phyloP scores from a whole-genome alignment of 2,888 invertebrate species.

The Spialia ferax region DNA sequence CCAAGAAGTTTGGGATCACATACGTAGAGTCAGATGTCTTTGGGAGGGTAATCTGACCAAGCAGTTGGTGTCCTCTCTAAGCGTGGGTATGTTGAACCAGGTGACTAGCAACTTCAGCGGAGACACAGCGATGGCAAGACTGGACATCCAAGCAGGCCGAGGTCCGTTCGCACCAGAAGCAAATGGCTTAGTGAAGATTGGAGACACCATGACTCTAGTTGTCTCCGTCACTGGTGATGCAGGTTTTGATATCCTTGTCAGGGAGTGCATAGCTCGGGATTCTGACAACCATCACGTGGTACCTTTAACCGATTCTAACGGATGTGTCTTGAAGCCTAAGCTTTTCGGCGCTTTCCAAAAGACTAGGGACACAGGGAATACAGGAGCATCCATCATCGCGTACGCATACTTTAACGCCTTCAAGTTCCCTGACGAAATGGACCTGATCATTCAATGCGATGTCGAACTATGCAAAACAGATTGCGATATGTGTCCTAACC shows the following conservation, averaged over 20 bases:
- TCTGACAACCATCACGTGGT: conserved; percentile 89
- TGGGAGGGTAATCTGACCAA: conserved; percentile 94
- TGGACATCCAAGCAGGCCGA: conserved; percentile 92
- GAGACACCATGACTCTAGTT: conserved; percentile 93
- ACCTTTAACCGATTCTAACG: conserved; percentile 90
- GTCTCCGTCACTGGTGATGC: conserved; percentile 93
- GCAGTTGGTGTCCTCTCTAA: conserved; percentile 90
- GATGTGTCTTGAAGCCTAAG: conserved; percentile 93
- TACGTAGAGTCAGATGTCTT: conserved; percentile 91
- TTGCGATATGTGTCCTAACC: conserved; percentile 91
- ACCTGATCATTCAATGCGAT: conserved; percentile 93
- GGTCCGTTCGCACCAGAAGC: conserved; percentile 93
- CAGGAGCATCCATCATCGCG: conserved; percentile 91
- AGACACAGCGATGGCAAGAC: conserved; percentile 92
- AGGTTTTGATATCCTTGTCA: conserved; percentile 92
- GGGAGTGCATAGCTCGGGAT: conserved; percentile 92
- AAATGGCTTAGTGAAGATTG: conserved; percentile 92
- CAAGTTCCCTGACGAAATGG: conserved; percentile 95
- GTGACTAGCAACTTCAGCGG: conserved; percentile 94
- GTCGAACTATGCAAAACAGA: conserved; percentile 93
- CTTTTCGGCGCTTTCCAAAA: conserved; percentile 94
- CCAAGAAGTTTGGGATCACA: conserved; percentile 92
- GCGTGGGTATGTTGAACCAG: conserved; percentile 93
- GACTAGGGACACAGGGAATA: conserved; percentile 90
- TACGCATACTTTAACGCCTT: conserved; percentile 93